These are phyloP conservation scores for Chrysopilus asiliformis DNA, from an alignment of 2,888 invertebrate species.

Conservation along the genomic window DNA sequence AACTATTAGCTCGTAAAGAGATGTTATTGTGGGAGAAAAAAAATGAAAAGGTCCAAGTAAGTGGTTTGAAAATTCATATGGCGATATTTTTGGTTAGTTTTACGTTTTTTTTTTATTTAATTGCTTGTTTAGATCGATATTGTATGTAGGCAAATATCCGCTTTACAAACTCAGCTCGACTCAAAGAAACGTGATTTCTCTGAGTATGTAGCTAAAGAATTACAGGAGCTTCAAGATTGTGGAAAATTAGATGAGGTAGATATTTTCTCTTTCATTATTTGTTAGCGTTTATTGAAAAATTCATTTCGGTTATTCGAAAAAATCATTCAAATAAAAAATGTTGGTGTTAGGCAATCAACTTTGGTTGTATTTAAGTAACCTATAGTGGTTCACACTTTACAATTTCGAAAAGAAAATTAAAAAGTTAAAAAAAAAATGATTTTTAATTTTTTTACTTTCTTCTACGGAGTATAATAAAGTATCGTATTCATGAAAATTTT, in stretches of 20 bases:
- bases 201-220: slow-evolving; percentile 39
- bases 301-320: no score
- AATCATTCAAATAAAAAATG: no score
- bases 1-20: slow-evolving; percentile 32
- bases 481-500: no score
- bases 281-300: no score
- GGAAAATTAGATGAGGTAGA: slow-evolving; percentile 42
- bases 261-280: slow-evolving; percentile 18
- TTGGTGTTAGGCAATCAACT: no score
- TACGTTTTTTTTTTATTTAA: slow-evolving; percentile 23
- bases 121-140: slow-evolving; percentile 47
- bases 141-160: slow-evolving; percentile 48
- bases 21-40: slow-evolving; percentile 36
- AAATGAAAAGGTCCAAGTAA: slow-evolving; percentile 35
- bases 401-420: no score
- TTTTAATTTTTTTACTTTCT: no score
- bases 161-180: slow-evolving; percentile 41
- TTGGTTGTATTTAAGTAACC: no score
- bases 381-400: no score
- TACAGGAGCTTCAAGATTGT: slow-evolving; percentile 40
- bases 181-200: slow-evolving; percentile 41
- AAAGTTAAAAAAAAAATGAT: no score
- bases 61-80: slow-evolving; percentile 16
- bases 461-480: no score
- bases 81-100: slow-evolving; percentile 26